Percentiles rank a stretch among this genome's conserved stretches.
phyloP scores from a whole-genome alignment of 2,113 vertebrate genomes.

The Lepidothrix coronata region DNA sequence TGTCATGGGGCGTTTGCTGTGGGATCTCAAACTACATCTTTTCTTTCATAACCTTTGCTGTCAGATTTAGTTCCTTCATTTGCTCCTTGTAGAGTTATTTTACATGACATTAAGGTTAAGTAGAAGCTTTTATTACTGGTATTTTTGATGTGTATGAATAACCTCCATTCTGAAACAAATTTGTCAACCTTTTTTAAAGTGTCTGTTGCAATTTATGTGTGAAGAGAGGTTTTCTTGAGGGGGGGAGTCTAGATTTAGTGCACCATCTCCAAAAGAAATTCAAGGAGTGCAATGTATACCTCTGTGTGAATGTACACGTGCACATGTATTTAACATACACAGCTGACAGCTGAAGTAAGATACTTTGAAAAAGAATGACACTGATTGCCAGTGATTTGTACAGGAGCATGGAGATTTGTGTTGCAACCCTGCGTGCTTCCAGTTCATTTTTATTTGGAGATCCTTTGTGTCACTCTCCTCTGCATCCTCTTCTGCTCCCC shows the following conservation, averaged over 20 bases:
- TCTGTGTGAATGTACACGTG: background rate
- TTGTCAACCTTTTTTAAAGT: constrained; percentile 68
- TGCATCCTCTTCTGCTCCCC: background rate
- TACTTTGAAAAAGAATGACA: background rate
- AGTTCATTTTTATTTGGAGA: background rate
- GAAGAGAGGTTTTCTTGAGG: background rate
- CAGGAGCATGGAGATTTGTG: background rate
- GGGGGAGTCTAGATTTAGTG: constrained; percentile 18
- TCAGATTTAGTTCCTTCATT: constrained; percentile 78
- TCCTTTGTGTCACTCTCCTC: background rate
- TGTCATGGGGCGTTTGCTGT: constrained; percentile 67
- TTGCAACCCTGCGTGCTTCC: background rate
- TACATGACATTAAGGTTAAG: constrained; percentile 72
- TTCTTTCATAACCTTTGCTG: constrained; percentile 79
- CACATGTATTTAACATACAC: background rate
- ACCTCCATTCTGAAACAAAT: constrained; percentile 72
- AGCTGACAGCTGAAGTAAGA: constrained; percentile 12
- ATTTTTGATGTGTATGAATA: constrained; percentile 69
- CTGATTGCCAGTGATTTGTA: constrained; percentile 26
- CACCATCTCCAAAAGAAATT: constrained; percentile 18
- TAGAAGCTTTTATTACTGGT: constrained; percentile 72
- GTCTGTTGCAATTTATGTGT: constrained; percentile 63
- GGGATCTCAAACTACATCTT: constrained; percentile 75
- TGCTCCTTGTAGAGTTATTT: constrained; percentile 71
- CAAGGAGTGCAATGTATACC: background rate